Base-by-base conservation (phyloP, 2,113 vertebrate species). In the Centropristis striata region DNA sequence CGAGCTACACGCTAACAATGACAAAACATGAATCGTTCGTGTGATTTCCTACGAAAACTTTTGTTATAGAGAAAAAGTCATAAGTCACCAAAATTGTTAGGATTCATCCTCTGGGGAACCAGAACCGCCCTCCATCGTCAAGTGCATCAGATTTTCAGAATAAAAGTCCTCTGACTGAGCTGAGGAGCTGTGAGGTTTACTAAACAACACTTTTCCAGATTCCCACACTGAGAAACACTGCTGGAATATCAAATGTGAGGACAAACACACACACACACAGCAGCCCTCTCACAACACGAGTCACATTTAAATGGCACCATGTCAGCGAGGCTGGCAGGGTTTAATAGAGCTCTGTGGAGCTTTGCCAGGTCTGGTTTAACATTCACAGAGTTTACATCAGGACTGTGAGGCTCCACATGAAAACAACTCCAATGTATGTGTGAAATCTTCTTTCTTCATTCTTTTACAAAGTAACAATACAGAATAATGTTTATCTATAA, bases 261-360 rank as follows among this genome's bases (percentile, higher is more conserved):
- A 36, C 25, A 60, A 54, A 50, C 61, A 73, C 66, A 58, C 32
- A 21, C 18, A 59, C 54, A 21, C 61, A 71, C 58, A 42, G 49
- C 70, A 37, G 20, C 37, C 51, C 32, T 36, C 58, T 37, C 39
- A 53, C 74, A 66, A 71, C 84, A 53, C 49, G 9, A 75, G 78
- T 73, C 80, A 87, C 71, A 84, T 83, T 87, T 84, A 57, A 76
- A 79, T 85, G 66, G 80, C 75, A 63, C 68, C 76, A 18, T 78
- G 79, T 75, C 78, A 82, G 39, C 39, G 80, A 60, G 50, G 72
- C 42, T 71, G 73, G 58, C 76, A 64, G 83, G 64, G 72, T 79
- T 83, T 81, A 87, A 85, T 80, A 66, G 72, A 73, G 60, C 78
- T 78, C 50, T 42, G 70, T 57, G 27, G 50, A 74, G 64, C 50